Evolutionary conservation across 2,113 vertebrate species (phyloP), one percentile per base, ranked within the genome.

Genomic region (Brachirus orientalis): DNA sequence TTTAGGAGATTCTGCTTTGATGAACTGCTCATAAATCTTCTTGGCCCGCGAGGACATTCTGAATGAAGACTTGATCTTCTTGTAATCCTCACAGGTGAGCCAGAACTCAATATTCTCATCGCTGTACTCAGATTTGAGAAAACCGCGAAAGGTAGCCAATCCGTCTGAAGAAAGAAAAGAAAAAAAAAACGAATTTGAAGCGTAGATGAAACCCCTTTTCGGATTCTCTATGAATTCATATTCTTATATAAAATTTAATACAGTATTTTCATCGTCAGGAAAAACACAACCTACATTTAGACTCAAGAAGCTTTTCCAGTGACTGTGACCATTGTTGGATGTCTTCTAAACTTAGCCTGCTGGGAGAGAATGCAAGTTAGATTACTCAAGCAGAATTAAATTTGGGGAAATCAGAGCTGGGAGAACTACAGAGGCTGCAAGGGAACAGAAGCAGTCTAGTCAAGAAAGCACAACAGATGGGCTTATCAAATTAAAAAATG

Each of bases 41-140:
- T 93, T 93, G 13, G 94, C 93, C 57, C 84, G 91, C 0, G 91
- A 89, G 12, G 87, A 87, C 90, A 93, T 90, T 57, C 89, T 86
- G 74, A 89, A 86, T 0, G 92, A 90, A 45, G 92, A 92, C 77
- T 82, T 93, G 58, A 90, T 92, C 78, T 92, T 94, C 83, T 93
- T 94, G 85, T 91, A 94, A 61, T 94, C 93, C 80, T 94, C 93
- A 16, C 94, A 94, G 18, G 91, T 93, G 76, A 94, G 85, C 94
- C 93, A 94, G 82, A 94, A 94, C 64, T 94, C 93, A 6, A 94
- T 92, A 56, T 94, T 94, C 80, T 94, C 94, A 7, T 94, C 93
- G n/a, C 93, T 94, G 82, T 92, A 94, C 79, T 94, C 94, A 0
- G 93, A 92, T 63, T 92, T 94, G 18, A 94, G 92, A 71, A 94